A percentile compares a stretch with the other conserved stretches of the same genome.
phyloP scores from a whole-genome alignment of 2,797 vertebrate genomes.

The Sarcoramphus papa region DNA sequence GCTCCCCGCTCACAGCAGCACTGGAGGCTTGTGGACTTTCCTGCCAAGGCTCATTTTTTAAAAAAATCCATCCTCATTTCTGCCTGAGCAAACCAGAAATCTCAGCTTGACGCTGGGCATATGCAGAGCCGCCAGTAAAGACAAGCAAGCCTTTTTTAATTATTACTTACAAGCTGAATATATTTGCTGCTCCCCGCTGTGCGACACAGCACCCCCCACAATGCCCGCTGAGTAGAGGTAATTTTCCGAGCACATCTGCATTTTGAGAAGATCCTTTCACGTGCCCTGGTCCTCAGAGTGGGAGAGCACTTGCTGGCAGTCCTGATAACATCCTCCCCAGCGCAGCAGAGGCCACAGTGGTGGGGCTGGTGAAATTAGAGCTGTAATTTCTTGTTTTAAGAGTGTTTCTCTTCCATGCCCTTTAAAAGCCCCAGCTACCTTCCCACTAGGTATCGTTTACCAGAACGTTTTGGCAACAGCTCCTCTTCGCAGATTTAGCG shows the following conservation, averaged over 20 bases:
- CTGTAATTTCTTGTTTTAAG: neutral
- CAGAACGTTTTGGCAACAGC: neutral
- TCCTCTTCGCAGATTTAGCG: neutral
- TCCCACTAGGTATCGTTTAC: rapidly evolving
- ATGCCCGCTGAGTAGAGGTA: neutral
- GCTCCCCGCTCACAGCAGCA: neutral
- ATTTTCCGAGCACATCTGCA: neutral
- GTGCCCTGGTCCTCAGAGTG: neutral
- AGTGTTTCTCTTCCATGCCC: no score
- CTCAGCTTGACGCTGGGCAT: neutral
- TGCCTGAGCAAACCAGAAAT: neutral
- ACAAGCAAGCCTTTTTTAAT: neutral
- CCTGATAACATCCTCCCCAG: neutral
- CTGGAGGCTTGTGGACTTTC: neutral
- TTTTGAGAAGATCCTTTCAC: no score
- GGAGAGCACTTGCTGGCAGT: neutral
- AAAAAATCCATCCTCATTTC: neutral
- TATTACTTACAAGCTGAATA: neutral
- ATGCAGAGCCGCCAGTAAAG: neutral
- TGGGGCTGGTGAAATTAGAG: neutral
- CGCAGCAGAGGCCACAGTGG: neutral
- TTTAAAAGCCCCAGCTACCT: neutral
- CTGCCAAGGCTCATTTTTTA: neutral
- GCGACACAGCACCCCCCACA: neutral
- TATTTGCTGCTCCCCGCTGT: neutral